Percentiles rank a stretch among this genome's conserved stretches.
Conservation (phyloP, 2,888 invertebrate genomes). For the Drosophila nr. medialis region DNA sequence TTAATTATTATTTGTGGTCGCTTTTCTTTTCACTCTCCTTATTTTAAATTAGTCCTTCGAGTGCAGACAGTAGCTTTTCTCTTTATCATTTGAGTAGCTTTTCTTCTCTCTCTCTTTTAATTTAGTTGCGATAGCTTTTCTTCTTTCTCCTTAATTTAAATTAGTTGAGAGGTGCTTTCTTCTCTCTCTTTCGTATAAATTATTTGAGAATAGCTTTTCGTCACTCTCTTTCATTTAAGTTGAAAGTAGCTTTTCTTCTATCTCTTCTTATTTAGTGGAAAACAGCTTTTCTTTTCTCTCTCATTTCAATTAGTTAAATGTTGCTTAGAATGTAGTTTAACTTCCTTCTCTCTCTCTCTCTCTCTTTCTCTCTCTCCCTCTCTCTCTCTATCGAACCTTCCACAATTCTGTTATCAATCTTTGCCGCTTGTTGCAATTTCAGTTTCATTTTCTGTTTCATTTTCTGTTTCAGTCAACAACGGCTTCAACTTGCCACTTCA, state of each 20-base stretch:
- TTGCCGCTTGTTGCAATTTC: neutral
- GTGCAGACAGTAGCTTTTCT: neutral
- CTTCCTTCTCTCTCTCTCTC: neutral
- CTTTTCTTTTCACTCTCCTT: neutral
- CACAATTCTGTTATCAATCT: neutral
- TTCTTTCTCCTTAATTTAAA: neutral
- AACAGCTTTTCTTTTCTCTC: neutral
- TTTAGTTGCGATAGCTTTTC: neutral
- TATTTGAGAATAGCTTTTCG: neutral
- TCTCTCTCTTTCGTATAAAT: neutral
- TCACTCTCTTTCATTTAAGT: neutral
- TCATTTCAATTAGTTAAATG: neutral
- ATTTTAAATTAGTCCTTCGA: neutral
- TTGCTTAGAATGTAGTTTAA: neutral
- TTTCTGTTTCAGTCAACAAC: neutral
- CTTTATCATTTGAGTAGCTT: neutral
- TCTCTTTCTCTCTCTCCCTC: neutral
- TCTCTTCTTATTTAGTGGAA: neutral
- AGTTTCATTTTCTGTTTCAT: neutral
- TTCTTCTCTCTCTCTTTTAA: neutral
- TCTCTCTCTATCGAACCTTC: neutral
- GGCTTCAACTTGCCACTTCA: slow-evolving; percentile 5
- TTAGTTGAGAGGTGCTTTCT: neutral
- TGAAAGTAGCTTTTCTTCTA: neutral
- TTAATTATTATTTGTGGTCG: neutral